phyloP scores from a whole-genome alignment of 2,113 vertebrate genomes.

The Aldabrachelys gigantea region DNA sequence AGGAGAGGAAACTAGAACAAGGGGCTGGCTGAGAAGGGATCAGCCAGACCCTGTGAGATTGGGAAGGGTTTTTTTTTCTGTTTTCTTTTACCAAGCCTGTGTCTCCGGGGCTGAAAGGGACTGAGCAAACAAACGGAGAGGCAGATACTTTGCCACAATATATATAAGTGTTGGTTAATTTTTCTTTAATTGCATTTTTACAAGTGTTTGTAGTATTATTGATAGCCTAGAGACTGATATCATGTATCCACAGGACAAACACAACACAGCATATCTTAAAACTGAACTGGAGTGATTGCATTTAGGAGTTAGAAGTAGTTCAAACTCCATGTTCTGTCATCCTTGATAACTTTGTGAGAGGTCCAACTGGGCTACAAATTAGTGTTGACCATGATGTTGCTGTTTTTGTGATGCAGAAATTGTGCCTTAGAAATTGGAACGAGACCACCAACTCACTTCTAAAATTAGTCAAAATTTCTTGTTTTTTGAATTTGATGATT shows the following conservation, averaged over 20 bases:
- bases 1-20: too few species aligned
- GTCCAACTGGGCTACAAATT: not conserved
- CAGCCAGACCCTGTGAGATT: too few species aligned
- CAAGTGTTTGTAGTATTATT: not conserved
- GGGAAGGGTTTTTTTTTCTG: too few species aligned
- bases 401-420: not conserved
- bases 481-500: not conserved
- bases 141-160: too few species aligned
- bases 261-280: not conserved
- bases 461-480: not conserved
- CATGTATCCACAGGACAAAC: not conserved
- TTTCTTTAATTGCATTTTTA: not conserved
- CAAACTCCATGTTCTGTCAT: not conserved
- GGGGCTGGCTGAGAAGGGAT: too few species aligned
- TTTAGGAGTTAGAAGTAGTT: not conserved
- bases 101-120: too few species aligned
- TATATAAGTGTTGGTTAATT: not conserved
- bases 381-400: not conserved
- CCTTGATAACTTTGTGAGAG: not conserved
- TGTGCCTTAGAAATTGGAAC: not conserved
- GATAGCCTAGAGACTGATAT: not conserved
- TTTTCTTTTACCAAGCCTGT: too few species aligned
- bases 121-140: too few species aligned
- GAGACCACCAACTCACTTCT: not conserved
- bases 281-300: fast-evolving